A percentile compares a stretch with the other conserved stretches of the same genome.
Conservation (phyloP, 2,797 vertebrate species). For the Peromyscus aztecus region DNA sequence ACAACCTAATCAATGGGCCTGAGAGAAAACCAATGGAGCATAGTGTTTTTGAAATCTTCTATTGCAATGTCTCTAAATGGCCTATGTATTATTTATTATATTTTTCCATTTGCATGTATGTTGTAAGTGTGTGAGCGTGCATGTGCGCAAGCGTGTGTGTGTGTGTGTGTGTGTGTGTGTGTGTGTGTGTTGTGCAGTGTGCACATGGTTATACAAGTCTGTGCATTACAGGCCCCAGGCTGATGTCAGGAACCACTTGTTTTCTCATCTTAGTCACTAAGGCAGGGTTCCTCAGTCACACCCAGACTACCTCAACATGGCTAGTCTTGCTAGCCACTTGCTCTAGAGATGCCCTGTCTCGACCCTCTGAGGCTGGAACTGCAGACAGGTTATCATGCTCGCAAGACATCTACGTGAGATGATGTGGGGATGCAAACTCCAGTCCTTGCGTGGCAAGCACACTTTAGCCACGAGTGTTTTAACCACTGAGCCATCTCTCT, state of each 20-base stretch:
- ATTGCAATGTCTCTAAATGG: slow-evolving; percentile 9
- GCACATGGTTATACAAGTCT: not conserved
- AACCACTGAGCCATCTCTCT: not conserved
- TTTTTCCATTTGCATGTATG: not conserved
- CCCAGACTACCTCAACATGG: not conserved
- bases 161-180: not conserved
- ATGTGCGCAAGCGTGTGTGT: not conserved
- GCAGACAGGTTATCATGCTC: not conserved
- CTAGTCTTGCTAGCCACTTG: not conserved
- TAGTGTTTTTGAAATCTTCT: not conserved
- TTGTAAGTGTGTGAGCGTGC: not conserved
- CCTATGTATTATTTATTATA: not conserved
- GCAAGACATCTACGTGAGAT: not conserved
- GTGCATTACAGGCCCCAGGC: not conserved
- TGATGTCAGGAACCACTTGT: not conserved
- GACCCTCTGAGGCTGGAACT: not conserved
- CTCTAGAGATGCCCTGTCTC: not conserved
- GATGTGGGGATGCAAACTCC: too few relatives aligned
- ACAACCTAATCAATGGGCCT: not conserved
- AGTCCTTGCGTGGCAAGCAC: not conserved
- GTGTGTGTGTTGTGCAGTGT: too few relatives aligned
- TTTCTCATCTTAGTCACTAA: not conserved
- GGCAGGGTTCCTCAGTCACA: not conserved
- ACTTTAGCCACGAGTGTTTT: not conserved
- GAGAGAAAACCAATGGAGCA: not conserved